Base-by-base conservation (phyloP, 2,113 vertebrate species). In the Gallinago media region DNA sequence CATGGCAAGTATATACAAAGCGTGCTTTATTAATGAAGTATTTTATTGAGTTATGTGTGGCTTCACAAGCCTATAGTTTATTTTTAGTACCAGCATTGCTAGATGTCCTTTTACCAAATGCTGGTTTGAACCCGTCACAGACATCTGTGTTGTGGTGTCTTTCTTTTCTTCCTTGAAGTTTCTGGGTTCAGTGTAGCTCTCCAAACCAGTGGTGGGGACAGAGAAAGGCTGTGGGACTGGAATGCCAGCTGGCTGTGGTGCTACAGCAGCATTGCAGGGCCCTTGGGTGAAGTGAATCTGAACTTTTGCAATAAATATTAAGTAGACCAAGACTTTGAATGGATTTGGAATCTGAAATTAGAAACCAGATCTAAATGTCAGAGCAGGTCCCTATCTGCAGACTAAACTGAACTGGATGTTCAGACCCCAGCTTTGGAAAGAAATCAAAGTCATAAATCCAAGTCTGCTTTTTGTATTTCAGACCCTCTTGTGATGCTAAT, bases 311-410 rank as follows among this genome's bases (percentile, higher is more conserved):
- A 27, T 90, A 88, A 90, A 80, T 96, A 89, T 59, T 94, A 88
- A 38, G 88, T 25, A 79, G 54, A 82, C 76, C 25, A 77, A 31
- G 54, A 90, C 58, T 89, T 76, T 58, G 70, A 56, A 29, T 87
- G 79, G 55, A 74, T 92, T 96, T 94, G 72, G 92, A 94, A 93
- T 73, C 88, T 74, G 82, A 88, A 95, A 83, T n/a, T 79, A 92
- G 82, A 85, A 95, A 86, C 61, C 54, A 67, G 82, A 73, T 82
- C 89, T 92, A 89, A 88, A 95, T 91, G 82, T 96, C 96, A 95
- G 79, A 77, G 72, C 2, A 0, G 23, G 88, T 93, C 75, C 68
- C 82, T 84, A 6, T 94, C 88, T 93, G 67, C 68, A 86, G 82
- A 88, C 76, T 87, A 72, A 92, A 91, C 91, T 92, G 85, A 94